A percentile compares a stretch with the other conserved stretches of the same genome.
Evolutionary conservation across 2,113 vertebrate genomes (phyloP).

Genomic region (Peucedramus taeniatus): DNA sequence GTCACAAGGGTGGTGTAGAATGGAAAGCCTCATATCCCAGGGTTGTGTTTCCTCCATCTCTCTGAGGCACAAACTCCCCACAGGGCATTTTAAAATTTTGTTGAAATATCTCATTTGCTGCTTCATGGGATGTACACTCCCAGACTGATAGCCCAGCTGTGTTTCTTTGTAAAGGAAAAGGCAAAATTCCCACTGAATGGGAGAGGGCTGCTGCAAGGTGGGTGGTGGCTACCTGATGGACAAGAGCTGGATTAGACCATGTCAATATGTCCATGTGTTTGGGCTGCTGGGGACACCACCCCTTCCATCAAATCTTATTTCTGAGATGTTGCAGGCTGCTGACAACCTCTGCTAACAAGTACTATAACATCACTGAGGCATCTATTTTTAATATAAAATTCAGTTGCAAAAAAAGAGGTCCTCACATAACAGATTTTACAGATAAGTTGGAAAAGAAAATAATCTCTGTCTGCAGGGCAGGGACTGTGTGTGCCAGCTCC

Average conservation of each 20-base stretch:
- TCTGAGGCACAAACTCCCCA: neutral
- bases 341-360: neutral
- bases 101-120: neutral
- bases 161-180: neutral
- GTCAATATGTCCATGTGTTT: neutral
- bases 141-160: neutral
- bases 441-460: constrained; percentile 22
- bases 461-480: neutral
- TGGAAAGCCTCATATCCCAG: neutral
- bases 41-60: neutral
- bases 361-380: accelerated
- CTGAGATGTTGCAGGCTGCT: neutral
- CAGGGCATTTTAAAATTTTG: neutral
- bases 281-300: neutral
- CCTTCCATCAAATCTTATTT: neutral
- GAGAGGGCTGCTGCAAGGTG: neutral
- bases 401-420: neutral
- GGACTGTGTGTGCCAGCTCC: neutral
- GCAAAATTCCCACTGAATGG: neutral
- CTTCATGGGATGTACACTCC: neutral
- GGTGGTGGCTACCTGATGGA: neutral
- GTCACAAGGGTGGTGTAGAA: neutral
- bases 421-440: neutral
- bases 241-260: neutral
- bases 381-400: constrained; percentile 10